These are phyloP conservation scores for Clusia tigrina DNA, from an alignment of 2,888 invertebrate species.

Conservation along the genomic window DNA sequence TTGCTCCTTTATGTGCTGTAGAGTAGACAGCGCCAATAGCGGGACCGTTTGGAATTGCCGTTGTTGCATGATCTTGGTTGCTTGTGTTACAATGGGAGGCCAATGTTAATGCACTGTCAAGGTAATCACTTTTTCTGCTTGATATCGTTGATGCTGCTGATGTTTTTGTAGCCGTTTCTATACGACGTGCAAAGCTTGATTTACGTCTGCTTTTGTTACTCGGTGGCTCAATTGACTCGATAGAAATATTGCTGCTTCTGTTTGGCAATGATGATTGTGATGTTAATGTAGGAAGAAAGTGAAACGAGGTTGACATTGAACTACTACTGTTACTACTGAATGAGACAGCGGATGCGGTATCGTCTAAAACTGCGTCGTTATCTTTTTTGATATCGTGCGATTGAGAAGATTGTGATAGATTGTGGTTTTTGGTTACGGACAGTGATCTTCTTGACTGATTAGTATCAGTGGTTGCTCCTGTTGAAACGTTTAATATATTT, in stretches of 20 bases:
- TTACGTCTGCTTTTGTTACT: conserved; percentile 44
- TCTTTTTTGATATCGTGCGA: too few relatives aligned
- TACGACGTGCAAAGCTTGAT: conserved; percentile 41
- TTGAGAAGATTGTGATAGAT: too few relatives aligned
- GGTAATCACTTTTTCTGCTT: conserved; percentile 10
- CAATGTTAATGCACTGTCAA: conserved; percentile 20
- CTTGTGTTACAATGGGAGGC: conserved; percentile 23
- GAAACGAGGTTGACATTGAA: conserved; percentile 21
- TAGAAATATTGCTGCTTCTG: conserved; percentile 38
- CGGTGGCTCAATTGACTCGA: not conserved
- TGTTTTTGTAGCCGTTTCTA: conserved; percentile 34
- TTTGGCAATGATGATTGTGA: conserved; percentile 41
- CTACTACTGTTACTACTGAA: too few relatives aligned
- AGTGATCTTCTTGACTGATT: too few relatives aligned
- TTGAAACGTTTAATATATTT: not conserved
- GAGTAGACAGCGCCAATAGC: conserved; percentile 15
- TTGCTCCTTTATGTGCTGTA: too few relatives aligned
- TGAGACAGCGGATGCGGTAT: too few relatives aligned
- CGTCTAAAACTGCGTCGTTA: too few relatives aligned
- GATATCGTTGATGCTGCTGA: conserved; percentile 12
- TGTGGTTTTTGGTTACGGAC: too few relatives aligned
- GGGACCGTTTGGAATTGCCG: conserved; percentile 21
- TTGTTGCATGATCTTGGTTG: conserved; percentile 22
- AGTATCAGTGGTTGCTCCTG: not conserved
- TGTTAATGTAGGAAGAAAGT: conserved; percentile 37